Conservation (phyloP, 2,888 invertebrate genomes). For the Lasioglossum zephyrum region DNA sequence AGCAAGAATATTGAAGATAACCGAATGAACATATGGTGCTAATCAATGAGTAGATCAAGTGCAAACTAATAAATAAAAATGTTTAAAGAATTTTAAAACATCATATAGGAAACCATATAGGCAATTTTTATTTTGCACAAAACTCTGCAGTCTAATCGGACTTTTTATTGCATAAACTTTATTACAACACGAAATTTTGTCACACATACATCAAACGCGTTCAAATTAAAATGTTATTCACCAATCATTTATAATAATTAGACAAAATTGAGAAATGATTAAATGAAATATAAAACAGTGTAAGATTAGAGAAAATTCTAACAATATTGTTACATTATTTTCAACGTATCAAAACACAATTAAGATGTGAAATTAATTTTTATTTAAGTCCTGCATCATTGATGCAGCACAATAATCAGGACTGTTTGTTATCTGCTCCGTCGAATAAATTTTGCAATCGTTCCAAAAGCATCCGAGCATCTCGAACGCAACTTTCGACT, state of each 20-base stretch:
- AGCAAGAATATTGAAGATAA: too few species aligned
- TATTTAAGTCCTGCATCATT: neutral
- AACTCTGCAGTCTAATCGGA: too few species aligned
- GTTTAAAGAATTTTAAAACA: too few species aligned
- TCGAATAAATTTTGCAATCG: neutral
- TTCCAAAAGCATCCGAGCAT: neutral
- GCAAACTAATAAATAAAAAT: too few species aligned
- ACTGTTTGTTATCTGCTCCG: neutral
- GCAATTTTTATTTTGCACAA: too few species aligned
- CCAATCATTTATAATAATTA: neutral
- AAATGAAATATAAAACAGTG: neutral
- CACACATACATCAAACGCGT: too few species aligned
- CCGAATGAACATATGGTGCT: too few species aligned
- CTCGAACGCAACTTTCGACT: neutral
- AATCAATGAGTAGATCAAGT: too few species aligned
- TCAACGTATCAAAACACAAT: neutral
- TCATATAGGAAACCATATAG: too few species aligned
- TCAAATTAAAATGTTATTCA: neutral
- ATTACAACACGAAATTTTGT: neutral
- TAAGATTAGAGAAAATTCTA: neutral
- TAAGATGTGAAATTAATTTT: neutral
- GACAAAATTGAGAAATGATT: neutral
- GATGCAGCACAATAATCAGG: neutral
- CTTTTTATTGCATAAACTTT: neutral
- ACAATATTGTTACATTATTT: neutral